Evolutionary conservation across 2,797 vertebrate genomes (phyloP).

Genomic region (Schizothorax lantsangensis): DNA sequence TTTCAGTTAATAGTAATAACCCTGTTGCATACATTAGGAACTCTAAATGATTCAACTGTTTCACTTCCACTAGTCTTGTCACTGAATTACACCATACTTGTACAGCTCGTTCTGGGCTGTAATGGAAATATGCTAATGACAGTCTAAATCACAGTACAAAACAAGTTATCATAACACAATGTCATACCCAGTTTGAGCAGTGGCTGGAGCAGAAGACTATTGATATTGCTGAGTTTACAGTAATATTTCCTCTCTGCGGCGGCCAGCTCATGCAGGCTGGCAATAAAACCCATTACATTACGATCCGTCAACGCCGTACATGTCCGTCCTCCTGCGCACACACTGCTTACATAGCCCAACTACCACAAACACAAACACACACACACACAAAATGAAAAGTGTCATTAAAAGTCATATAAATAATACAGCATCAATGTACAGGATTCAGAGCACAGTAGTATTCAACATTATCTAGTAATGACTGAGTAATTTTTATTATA

Average conservation of each 20-base stretch:
- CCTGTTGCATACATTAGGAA: not conserved
- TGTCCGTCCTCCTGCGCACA: conserved; percentile 85
- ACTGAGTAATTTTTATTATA: not conserved
- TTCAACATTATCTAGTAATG: not conserved
- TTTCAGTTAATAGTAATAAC: not conserved
- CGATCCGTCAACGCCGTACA: conserved; percentile 87
- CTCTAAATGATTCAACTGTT: not conserved
- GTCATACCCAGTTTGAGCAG: conserved; percentile 89
- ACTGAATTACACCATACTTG: not conserved
- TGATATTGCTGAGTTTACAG: conserved; percentile 87
- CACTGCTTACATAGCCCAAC: conserved; percentile 91
- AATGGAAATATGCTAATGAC: conserved; percentile 13
- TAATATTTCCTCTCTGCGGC: conserved; percentile 92
- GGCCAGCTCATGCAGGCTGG: conserved; percentile 92
- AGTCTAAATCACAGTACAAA: not conserved
- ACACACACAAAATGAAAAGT: not conserved
- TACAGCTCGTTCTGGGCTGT: not conserved
- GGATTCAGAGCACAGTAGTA: not conserved
- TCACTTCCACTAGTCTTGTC: not conserved
- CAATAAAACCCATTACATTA: conserved; percentile 93
- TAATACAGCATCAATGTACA: not conserved
- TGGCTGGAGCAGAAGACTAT: conserved; percentile 88
- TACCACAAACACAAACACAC: conserved; percentile 63
- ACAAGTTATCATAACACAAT: not conserved
- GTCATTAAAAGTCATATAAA: not conserved